Percentiles rank a stretch among this genome's conserved stretches.
These are phyloP conservation scores for Phyllopteryx taeniolatus DNA, from an alignment of 2,113 vertebrate genomes.

Conservation along the genomic window DNA sequence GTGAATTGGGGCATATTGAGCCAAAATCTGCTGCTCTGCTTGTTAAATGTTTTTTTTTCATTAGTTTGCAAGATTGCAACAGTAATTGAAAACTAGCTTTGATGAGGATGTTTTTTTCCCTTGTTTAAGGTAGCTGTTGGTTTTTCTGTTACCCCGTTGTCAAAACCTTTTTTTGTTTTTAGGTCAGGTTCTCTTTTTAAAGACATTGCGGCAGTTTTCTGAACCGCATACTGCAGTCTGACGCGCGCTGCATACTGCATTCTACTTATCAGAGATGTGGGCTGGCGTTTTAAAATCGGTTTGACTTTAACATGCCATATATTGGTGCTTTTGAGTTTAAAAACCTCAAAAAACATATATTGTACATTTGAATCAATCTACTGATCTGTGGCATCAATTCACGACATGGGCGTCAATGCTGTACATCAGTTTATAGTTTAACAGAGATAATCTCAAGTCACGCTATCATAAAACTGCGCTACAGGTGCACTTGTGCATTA, in stretches of 20 bases:
- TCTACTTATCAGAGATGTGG: not conserved
- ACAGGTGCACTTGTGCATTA: no score
- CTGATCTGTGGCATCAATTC: no score
- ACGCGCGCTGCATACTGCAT: no score
- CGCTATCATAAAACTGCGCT: no score
- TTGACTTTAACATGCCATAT: not conserved
- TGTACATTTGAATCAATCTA: no score
- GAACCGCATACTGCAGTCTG: not conserved
- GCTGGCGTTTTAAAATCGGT: not conserved
- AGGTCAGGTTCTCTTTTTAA: not conserved
- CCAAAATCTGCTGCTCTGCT: not conserved
- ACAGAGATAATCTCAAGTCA: no score
- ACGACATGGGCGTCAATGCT: no score
- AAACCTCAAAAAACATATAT: not conserved
- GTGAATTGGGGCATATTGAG: not conserved
- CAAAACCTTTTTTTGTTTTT: not conserved
- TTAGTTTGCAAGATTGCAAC: conserved; percentile 1
- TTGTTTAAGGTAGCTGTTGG: not conserved
- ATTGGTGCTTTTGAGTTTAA: not conserved
- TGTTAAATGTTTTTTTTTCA: not conserved
- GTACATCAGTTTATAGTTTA: no score
- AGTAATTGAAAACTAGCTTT: not conserved
- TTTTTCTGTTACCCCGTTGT: not conserved
- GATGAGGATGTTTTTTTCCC: not conserved
- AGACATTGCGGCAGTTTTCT: not conserved